Conservation (phyloP, 2,113 vertebrate genomes). For the Syngnathus scovelli region DNA sequence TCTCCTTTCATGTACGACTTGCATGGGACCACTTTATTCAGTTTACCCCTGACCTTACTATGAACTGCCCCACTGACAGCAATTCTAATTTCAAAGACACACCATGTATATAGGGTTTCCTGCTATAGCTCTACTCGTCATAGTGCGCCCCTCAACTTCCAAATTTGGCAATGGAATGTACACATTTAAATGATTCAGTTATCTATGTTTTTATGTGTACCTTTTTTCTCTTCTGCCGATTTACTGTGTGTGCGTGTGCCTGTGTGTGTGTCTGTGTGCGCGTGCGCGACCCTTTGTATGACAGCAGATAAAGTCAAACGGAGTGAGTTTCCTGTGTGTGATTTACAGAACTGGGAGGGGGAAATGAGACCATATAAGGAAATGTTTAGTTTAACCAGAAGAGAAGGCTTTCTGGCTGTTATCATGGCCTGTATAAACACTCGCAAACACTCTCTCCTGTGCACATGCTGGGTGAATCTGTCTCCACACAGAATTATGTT, state of each 20-base stretch:
- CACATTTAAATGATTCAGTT: background rate
- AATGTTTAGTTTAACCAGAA: conserved; percentile 56
- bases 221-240: background rate
- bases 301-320: conserved; percentile 8
- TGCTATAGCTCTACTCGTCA: background rate
- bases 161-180: background rate
- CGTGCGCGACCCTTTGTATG: background rate
- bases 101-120: background rate
- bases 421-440: conserved; percentile 56
- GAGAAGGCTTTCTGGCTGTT: conserved; percentile 49
- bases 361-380: conserved; percentile 57
- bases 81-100: too few species aligned
- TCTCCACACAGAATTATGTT: background rate
- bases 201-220: too few species aligned
- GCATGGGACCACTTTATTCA: too few species aligned
- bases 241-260: background rate
- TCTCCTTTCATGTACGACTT: too few species aligned
- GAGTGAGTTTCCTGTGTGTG: conserved; percentile 48
- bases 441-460: background rate
- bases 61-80: too few species aligned
- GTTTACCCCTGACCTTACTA: too few species aligned
- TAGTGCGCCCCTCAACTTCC: background rate
- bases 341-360: conserved; percentile 44
- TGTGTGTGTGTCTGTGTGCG: background rate
- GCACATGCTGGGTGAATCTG: background rate